phyloP scores from a whole-genome alignment of 2,888 invertebrate species.

The Teleogryllus oceanicus region DNA sequence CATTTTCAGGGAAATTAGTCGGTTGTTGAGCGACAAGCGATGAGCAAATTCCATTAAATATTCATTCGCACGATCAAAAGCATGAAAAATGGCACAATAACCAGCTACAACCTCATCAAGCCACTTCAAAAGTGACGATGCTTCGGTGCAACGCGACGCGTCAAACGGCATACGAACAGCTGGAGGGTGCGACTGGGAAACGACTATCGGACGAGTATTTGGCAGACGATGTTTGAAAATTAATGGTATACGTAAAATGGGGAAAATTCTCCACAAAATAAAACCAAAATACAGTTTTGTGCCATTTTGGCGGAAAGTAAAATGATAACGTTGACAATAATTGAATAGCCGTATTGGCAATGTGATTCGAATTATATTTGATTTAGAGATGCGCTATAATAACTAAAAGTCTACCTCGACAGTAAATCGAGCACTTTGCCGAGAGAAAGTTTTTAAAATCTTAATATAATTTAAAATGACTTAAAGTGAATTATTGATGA shows the following conservation, averaged over 20 bases:
- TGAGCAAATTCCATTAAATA: not conserved
- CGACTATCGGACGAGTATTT: too few relatives aligned
- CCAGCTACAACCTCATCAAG: not conserved
- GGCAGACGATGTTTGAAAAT: too few relatives aligned
- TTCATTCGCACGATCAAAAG: conserved; percentile 9
- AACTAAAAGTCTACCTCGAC: too few relatives aligned
- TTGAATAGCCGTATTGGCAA: too few relatives aligned
- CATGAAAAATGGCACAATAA: conserved; percentile 8
- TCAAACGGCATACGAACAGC: not conserved
- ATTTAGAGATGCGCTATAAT: too few relatives aligned
- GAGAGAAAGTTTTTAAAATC: not conserved
- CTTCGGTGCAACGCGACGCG: not conserved
- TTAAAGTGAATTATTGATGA: not conserved
- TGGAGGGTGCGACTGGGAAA: not conserved
- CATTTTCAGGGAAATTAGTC: not conserved
- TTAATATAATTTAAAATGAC: not conserved
- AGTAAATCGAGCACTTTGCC: too few relatives aligned
- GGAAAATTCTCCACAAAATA: too few relatives aligned
- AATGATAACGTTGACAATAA: too few relatives aligned
- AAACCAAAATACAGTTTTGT: too few relatives aligned
- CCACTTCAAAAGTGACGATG: not conserved
- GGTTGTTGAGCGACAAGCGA: not conserved
- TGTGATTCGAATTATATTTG: too few relatives aligned
- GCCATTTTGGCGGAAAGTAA: too few relatives aligned
- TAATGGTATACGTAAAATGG: too few relatives aligned